A percentile compares a stretch with the other conserved stretches of the same genome.
Conservation (phyloP, 1,140 invertebrate species). For the Drosophila ohnishii region DNA sequence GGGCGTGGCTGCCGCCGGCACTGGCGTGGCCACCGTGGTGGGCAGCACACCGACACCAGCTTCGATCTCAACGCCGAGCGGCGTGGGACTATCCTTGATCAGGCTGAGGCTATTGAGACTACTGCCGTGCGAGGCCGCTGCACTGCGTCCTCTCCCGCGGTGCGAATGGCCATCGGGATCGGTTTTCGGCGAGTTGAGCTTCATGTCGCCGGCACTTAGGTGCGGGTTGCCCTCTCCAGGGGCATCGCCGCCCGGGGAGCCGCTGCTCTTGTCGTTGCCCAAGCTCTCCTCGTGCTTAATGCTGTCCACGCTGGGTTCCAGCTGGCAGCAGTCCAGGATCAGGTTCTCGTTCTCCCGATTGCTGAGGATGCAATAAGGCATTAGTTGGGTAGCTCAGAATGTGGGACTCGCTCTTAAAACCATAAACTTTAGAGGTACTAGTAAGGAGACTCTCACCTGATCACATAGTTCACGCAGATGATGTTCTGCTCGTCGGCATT, state of each 20-base stretch:
- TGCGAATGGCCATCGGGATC: slow-evolving; percentile 71
- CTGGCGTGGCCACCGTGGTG: slow-evolving; percentile 64
- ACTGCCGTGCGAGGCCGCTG: slow-evolving; percentile 51
- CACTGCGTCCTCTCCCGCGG: slow-evolving; percentile 57
- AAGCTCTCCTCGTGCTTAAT: slow-evolving; percentile 90
- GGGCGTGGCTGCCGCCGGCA: slow-evolving; percentile 56
- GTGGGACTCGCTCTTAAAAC: no score
- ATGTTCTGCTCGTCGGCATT: slow-evolving; percentile 98
- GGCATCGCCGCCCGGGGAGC: slow-evolving; percentile 92
- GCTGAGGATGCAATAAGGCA: slow-evolving; percentile 83
- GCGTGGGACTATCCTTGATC: slow-evolving; percentile 72
- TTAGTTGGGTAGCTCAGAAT: neutral
- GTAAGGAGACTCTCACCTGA: slow-evolving; percentile 54
- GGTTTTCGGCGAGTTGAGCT: slow-evolving; percentile 68
- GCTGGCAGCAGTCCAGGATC: slow-evolving; percentile 95
- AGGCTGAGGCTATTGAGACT: slow-evolving; percentile 58
- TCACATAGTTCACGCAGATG: slow-evolving; percentile 97
- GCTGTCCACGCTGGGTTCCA: slow-evolving; percentile 90
- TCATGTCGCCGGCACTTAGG: slow-evolving; percentile 57
- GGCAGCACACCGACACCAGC: slow-evolving; percentile 47
- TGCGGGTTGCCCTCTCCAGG: slow-evolving; percentile 76
- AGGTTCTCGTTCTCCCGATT: slow-evolving; percentile 94
- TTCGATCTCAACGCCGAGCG: slow-evolving; percentile 64
- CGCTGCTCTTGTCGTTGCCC: slow-evolving; percentile 92
- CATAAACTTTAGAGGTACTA: no score